Evolutionary conservation across 2,113 vertebrate species (phyloP), one percentile per base, ranked within the genome.

Genomic region (Aptenodytes forsteri): DNA sequence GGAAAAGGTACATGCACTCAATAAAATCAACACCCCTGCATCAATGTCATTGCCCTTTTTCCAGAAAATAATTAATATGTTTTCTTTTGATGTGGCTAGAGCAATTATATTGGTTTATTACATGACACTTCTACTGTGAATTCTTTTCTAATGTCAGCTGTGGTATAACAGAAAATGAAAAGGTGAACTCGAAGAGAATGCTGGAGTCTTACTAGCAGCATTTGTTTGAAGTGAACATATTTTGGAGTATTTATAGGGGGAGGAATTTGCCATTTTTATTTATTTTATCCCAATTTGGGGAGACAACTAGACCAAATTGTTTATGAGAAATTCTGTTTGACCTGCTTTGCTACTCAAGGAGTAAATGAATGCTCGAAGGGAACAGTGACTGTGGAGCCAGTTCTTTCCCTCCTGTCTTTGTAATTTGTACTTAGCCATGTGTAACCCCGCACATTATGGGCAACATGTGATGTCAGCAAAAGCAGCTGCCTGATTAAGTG

Each of bases 341-440:
- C 61, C 73, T 69, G 89, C 87, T 89, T 83, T 95, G 49, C n/a
- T 92, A 77, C 93, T 95, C 83, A 96, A 93, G 94, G 13, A 87
- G 38, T 91, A 96, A 93, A 96, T 76, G 58, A 95, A 65, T 72
- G 85, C 54, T 95, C 79, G 58, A 83, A 96, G 87, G 91, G 58
- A 93, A 94, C 17, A 46, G 46, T 62, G 56, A 79, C 62, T 93
- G 73, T 61, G 66, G 46, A 96, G 66, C 69, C 70, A 92, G 34
- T 82, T 92, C 93, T 94, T 97, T 89, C 46, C 83, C 83, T 92
- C 89, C 89, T 95, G 81, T 94, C 83, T 92, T 96, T 87, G 83
- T 81, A 93, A 94, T 95, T 94, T 97, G 83, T 64, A 87, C 29
- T 87, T 84, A 90, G 23, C 65, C 80, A 36, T 87, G 89, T 95